A percentile compares a stretch with the other conserved stretches of the same genome.
These are phyloP conservation scores for Lophochroa leadbeateri DNA, from an alignment of 2,113 vertebrate species.

Conservation along the genomic window DNA sequence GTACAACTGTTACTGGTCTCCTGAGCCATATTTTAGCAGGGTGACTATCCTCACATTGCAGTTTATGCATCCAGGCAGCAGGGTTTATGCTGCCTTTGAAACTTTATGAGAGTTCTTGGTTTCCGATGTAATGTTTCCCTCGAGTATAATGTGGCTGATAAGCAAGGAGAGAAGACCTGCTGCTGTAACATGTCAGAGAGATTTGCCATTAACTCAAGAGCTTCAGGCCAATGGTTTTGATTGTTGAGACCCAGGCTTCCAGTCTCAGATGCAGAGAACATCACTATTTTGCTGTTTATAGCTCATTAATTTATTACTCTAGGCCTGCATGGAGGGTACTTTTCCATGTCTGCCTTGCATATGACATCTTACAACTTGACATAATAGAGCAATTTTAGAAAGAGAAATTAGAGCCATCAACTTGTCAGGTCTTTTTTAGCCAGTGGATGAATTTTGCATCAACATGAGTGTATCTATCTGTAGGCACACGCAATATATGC, in stretches of 20 bases:
- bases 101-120: not conserved
- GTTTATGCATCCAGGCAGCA: not conserved
- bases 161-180: not conserved
- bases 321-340: not conserved
- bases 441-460: not conserved
- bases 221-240: not conserved
- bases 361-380: not conserved
- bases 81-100: not conserved
- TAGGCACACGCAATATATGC: fast-evolving
- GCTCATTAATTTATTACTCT: slow-evolving; percentile 40
- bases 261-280: not conserved
- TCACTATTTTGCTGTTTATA: not conserved
- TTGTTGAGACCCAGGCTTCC: not conserved
- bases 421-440: not conserved
- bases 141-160: not conserved
- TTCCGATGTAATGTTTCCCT: not conserved
- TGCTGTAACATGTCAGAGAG: not conserved
- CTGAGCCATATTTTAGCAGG: not conserved
- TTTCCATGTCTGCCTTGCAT: not conserved
- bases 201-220: not conserved
- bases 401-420: not conserved
- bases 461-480: not conserved
- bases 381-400: not conserved
- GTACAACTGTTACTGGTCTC: not conserved
- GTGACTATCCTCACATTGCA: not conserved